These are phyloP conservation scores for Nomada goodeniana DNA, from an alignment of 2,888 invertebrate species.

Conservation along the genomic window DNA sequence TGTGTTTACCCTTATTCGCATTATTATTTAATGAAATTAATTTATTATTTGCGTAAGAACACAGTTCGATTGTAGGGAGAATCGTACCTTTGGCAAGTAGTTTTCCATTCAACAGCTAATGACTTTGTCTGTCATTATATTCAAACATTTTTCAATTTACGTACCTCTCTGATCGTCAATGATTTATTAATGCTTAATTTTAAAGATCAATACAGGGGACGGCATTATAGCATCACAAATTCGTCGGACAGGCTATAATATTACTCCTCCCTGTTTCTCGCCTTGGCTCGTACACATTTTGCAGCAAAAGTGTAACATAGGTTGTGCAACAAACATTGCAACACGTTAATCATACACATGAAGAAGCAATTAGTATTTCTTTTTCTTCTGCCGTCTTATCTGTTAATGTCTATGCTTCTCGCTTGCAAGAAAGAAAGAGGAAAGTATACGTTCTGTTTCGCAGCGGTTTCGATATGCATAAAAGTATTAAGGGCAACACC, in stretches of 20 bases:
- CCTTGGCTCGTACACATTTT: background rate
- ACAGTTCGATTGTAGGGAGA: no score
- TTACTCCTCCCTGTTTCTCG: constrained; percentile 7
- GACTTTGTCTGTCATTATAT: no score
- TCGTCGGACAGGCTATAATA: background rate
- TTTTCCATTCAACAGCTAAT: no score
- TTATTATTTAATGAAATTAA: no score
- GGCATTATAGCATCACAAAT: no score
- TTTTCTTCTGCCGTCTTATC: constrained; percentile 27
- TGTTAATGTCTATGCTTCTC: constrained; percentile 10
- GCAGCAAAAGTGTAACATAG: constrained; percentile 4
- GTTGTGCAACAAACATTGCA: constrained; percentile 39
- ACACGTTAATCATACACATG: constrained; percentile 43
- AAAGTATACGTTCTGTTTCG: background rate
- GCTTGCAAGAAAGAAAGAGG: constrained; percentile 6
- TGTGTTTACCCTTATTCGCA: no score
- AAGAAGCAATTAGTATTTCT: constrained; percentile 48
- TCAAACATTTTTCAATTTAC: no score
- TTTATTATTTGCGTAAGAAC: no score
- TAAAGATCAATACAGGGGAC: no score
- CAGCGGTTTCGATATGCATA: background rate
- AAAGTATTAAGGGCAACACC: background rate
- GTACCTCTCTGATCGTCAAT: no score
- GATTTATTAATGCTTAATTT: no score
- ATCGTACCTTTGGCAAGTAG: no score